Conservation (phyloP, 2,888 invertebrate species). For the Lamellibrachia columna region DNA sequence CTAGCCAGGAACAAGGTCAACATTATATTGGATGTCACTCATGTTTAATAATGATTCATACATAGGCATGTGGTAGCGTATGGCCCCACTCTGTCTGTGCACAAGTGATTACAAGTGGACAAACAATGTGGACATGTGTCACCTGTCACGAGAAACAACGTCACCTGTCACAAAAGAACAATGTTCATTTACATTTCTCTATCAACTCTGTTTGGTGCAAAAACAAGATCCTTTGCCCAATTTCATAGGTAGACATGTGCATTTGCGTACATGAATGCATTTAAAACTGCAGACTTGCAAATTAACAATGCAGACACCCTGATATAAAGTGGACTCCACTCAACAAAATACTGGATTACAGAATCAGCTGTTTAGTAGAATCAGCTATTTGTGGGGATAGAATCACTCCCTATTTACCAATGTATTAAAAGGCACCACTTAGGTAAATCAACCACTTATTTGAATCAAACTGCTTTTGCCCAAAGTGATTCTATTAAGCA, state of each 20-base stretch:
- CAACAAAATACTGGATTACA: no score
- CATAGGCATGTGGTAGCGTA: neutral
- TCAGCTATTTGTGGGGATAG: no score
- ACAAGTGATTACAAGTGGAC: neutral
- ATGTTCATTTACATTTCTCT: neutral
- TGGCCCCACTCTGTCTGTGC: neutral
- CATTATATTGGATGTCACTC: neutral
- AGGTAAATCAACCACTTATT: no score
- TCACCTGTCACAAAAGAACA: neutral
- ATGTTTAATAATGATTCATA: neutral
- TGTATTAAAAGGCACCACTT: no score
- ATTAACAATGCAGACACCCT: no score
- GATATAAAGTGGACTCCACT: no score
- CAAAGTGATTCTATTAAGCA: no score
- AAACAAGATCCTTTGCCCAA: neutral
- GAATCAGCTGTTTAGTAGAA: no score
- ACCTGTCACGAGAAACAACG: neutral
- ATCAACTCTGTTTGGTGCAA: neutral
- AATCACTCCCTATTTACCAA: no score
- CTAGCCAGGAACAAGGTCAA: neutral
- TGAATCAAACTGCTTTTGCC: no score
- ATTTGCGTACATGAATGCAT: neutral
- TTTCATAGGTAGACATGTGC: neutral
- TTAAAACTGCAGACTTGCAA: no score
- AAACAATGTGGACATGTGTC: conserved; percentile 9